phyloP scores from a whole-genome alignment of 2,797 vertebrate species.

The Etheostoma nigrum region DNA sequence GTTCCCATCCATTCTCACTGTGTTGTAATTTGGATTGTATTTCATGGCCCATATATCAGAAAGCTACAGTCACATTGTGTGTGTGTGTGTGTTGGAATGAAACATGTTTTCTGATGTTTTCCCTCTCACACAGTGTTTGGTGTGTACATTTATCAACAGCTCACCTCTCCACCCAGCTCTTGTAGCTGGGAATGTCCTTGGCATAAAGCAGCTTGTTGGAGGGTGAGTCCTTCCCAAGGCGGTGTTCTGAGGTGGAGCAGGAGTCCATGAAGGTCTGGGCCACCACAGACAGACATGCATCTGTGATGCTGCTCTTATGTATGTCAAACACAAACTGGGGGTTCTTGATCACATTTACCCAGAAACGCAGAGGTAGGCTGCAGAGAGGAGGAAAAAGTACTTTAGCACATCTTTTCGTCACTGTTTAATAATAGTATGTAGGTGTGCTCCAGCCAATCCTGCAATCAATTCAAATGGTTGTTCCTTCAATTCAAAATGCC shows the following conservation, averaged over 20 bases:
- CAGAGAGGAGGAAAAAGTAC: background rate
- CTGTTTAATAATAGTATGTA: background rate
- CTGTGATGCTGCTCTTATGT: slow-evolving; percentile 98
- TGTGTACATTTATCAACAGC: slow-evolving; percentile 27
- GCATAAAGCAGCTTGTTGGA: slow-evolving; percentile 98
- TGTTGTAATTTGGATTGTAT: slow-evolving; percentile 73
- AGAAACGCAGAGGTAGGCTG: slow-evolving; percentile 98
- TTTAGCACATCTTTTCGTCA: slow-evolving; percentile 9
- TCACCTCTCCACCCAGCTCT: slow-evolving; percentile 97
- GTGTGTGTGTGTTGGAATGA: slow-evolving; percentile 48
- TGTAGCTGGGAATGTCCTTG: slow-evolving; percentile 99
- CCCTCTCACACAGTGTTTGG: slow-evolving; percentile 17
- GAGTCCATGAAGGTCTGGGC: slow-evolving; percentile 99
- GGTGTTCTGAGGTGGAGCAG: slow-evolving; percentile 97
- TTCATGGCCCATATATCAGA: slow-evolving; percentile 72
- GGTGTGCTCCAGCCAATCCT: background rate
- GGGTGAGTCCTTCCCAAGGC: slow-evolving; percentile 97
- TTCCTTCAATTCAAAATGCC: background rate
- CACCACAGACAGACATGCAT: slow-evolving; percentile 96
- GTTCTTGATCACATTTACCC: slow-evolving; percentile 99
- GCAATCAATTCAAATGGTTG: background rate
- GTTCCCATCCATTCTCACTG: slow-evolving; percentile 59
- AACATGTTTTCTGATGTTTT: slow-evolving; percentile 51
- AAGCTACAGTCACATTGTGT: slow-evolving; percentile 41
- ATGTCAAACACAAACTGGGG: slow-evolving; percentile 99